Evolutionary conservation across 2,888 invertebrate species (phyloP), one percentile per base, ranked within the genome.

Genomic region (Andrena fulva): DNA sequence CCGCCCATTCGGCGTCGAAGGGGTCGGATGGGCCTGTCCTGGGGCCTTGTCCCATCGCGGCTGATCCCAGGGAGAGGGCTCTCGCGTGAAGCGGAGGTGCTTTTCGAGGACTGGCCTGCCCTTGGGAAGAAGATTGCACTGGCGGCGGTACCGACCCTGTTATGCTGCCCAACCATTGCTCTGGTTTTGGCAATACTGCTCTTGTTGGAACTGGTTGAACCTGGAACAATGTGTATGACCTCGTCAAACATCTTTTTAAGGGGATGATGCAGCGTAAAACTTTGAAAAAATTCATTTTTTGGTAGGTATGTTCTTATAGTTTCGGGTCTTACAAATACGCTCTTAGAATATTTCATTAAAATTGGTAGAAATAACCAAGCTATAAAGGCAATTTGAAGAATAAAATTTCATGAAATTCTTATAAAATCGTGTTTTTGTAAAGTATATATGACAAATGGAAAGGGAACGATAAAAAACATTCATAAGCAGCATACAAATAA

Each of bases 1-100:
- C 96, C 1, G 96, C 97, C 97, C 97, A 98, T 89, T 97, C 97
- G 16, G 97, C 97, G 92, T 98, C 97, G 92, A 98, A 98, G 0
- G 98, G 97, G 94, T 98, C 97, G 24, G 95, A 85, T 0, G 91
- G 89, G 16, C 92, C 91, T 10, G 90, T 89, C 35, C 87, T 73
- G 16, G 59, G 69, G 2, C 86, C 31, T 64, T 89, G 82, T 20
- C 87, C 89, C 89, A 91, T 94, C 50, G 93, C 92, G 4, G 95
- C 94, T 42, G 95, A 94, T 6, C 95, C 95, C 42, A 96, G 94
- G 33, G 95, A 95, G 67, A 94, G 94, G 1, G 95, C 95, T 12
- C 95, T 92, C 16, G 94, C 89, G 79, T 95, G 94, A 71, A 96
- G 94, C 56, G 95, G 95, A 20, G 96, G 94, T 89, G 96, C 94